Evolutionary conservation across 2,797 vertebrate species (phyloP).

Genomic region (Sebastolobus alascanus): DNA sequence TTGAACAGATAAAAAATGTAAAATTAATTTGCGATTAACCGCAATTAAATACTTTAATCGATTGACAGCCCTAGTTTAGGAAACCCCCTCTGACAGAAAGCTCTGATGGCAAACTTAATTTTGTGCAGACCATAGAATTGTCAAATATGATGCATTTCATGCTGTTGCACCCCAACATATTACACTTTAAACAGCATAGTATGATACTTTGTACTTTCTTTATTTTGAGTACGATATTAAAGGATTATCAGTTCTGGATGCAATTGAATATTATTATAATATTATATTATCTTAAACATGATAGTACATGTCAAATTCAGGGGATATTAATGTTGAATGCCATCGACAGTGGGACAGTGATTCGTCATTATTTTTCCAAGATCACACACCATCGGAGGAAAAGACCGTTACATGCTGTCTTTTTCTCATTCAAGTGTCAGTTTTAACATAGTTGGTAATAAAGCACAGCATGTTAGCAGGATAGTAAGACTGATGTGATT

Average conservation of each 20-base stretch:
- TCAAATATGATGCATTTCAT: background rate
- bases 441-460: background rate
- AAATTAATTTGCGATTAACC: no score
- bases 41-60: no score
- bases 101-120: background rate
- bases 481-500: no score
- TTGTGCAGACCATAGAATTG: background rate
- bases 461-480: background rate
- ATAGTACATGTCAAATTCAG: background rate
- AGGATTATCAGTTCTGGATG: background rate
- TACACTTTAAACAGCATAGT: background rate
- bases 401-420: background rate
- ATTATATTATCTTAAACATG: background rate
- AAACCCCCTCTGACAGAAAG: no score
- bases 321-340: background rate
- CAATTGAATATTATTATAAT: no score
- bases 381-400: background rate
- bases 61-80: no score
- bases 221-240: background rate
- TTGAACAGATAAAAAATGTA: no score
- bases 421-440: background rate
- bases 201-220: background rate
- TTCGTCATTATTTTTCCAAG: background rate
- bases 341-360: background rate
- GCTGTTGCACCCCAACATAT: no score